These are phyloP conservation scores for Silurus asotus DNA, from an alignment of 2,113 vertebrate species.

Conservation along the genomic window DNA sequence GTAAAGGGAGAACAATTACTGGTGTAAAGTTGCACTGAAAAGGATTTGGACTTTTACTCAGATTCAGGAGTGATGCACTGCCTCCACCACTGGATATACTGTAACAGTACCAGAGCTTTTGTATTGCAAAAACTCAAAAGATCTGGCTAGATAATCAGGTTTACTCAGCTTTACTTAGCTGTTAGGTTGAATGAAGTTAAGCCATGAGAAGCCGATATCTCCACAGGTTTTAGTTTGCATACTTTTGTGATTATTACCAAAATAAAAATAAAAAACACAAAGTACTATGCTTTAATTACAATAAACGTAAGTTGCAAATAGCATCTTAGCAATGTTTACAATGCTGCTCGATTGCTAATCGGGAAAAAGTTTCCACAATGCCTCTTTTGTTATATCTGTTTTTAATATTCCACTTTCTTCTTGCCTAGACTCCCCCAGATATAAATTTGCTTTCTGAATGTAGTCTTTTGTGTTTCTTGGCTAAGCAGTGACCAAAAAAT, in stretches of 20 bases:
- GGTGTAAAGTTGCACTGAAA: too few relatives aligned
- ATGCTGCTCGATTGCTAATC: neutral
- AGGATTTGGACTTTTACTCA: too few relatives aligned
- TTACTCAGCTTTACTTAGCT: neutral
- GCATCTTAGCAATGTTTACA: neutral
- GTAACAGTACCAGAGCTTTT: neutral
- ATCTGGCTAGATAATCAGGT: neutral
- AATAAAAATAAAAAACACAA: neutral
- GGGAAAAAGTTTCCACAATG: neutral
- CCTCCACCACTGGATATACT: too few relatives aligned
- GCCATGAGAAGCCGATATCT: neutral
- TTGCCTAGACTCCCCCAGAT: neutral
- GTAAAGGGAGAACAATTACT: too few relatives aligned
- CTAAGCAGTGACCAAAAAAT: neutral
- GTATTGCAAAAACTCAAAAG: neutral
- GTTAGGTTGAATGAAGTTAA: neutral
- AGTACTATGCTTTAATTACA: neutral
- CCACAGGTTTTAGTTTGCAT: neutral
- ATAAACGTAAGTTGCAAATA: neutral
- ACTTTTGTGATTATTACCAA: neutral
- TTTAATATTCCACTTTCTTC: neutral
- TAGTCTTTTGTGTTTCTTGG: conserved; percentile 9
- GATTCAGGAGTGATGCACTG: too few relatives aligned
- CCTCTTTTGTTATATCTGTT: neutral
- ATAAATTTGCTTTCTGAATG: neutral